Conservation (phyloP, 2,113 vertebrate genomes). For the Petromus typicus region DNA sequence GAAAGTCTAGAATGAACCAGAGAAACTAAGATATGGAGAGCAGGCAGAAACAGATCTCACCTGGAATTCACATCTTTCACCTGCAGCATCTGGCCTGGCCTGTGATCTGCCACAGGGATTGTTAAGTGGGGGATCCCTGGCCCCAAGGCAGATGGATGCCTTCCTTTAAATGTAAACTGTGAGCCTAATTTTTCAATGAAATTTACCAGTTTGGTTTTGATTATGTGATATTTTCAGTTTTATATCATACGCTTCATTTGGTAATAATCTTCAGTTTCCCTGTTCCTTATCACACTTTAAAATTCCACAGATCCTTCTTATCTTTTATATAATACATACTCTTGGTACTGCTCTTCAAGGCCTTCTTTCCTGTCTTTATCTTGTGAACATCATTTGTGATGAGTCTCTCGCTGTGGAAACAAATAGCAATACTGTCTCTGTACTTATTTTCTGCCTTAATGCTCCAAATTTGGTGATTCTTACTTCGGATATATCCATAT, state of each 20-base stretch:
- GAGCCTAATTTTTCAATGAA: background rate
- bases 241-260: background rate
- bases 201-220: background rate
- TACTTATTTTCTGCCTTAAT: background rate
- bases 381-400: conserved; percentile 28
- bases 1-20: background rate
- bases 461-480: background rate
- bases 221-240: background rate
- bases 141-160: background rate
- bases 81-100: background rate
- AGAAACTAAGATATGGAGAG: background rate
- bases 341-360: background rate
- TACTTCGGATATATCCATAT: background rate
- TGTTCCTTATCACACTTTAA: conserved; percentile 31
- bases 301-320: background rate
- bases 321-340: conserved; percentile 34
- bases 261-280: conserved; percentile 24
- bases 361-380: background rate
- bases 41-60: background rate
- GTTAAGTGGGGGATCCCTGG: background rate
- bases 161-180: background rate
- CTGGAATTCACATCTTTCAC: too few relatives aligned
- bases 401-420: background rate
- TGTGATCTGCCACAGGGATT: background rate
- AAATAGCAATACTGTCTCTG: background rate